phyloP scores from a whole-genome alignment of 2,113 vertebrate species.

The Caloenas nicobarica region DNA sequence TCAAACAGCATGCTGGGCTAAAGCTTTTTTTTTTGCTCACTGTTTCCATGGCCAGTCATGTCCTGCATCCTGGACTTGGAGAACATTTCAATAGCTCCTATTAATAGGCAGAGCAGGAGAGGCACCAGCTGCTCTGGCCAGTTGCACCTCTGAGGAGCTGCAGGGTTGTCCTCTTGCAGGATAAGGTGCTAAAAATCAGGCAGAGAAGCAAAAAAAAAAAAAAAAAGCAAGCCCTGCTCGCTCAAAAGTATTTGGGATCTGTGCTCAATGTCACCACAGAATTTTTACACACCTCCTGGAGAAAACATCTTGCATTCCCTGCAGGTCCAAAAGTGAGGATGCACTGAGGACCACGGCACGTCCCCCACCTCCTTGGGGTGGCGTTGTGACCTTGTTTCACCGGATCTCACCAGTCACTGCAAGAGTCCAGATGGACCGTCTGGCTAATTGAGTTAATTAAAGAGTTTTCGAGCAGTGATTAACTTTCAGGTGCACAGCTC shows the following conservation, averaged over 20 bases:
- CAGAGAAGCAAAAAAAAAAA: not conserved
- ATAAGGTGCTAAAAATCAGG: not conserved
- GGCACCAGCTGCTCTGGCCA: not conserved
- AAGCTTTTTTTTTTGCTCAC: not conserved
- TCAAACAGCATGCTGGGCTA: not conserved
- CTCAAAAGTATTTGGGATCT: not conserved
- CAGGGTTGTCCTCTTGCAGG: fast-evolving
- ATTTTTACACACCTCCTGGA: not conserved
- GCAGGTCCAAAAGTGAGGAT: not conserved
- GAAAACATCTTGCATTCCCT: not conserved
- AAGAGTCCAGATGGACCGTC: not conserved
- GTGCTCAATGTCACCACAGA: fast-evolving
- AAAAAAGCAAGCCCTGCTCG: not conserved
- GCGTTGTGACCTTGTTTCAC: not conserved
- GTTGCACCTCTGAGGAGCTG: fast-evolving
- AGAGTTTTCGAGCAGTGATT: not conserved
- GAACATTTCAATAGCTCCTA: not conserved
- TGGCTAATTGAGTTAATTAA: slow-evolving; percentile 56
- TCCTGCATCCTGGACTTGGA: not conserved
- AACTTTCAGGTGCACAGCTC: not conserved
- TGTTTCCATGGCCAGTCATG: not conserved
- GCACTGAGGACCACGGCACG: not conserved
- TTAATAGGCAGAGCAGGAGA: not conserved
- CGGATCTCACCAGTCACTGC: not conserved
- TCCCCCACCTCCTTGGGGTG: no score